A percentile compares a stretch with the other conserved stretches of the same genome.
phyloP scores from a whole-genome alignment of 2,797 vertebrate species.

The Ctenochaetus hawaiiensis region DNA sequence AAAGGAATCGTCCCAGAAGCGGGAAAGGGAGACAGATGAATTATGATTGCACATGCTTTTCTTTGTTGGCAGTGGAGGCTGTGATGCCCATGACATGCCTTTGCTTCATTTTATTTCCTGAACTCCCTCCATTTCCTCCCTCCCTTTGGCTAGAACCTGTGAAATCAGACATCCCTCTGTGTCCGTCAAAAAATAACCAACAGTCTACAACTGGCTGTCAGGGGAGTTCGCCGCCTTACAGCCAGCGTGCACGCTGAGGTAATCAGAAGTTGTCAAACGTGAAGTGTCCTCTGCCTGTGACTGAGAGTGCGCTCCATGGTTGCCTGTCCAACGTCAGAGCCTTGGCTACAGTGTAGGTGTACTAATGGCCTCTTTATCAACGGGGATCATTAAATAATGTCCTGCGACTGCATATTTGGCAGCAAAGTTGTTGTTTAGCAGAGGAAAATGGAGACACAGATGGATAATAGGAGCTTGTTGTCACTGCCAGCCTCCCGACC shows the following conservation, averaged over 20 bases:
- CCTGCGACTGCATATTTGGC: slow-evolving; percentile 51
- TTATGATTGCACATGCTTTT: slow-evolving; percentile 60
- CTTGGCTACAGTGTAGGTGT: slow-evolving; percentile 52
- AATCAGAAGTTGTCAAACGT: slow-evolving; percentile 80
- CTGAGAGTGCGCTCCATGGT: slow-evolving; percentile 24
- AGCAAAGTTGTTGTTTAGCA: slow-evolving; percentile 65
- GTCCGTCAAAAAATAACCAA: slow-evolving; percentile 72
- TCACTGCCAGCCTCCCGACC: slow-evolving; percentile 34
- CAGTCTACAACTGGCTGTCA: slow-evolving; percentile 55
- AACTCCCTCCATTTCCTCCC: slow-evolving; percentile 42
- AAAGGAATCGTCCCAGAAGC: slow-evolving; percentile 24
- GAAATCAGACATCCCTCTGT: slow-evolving; percentile 71
- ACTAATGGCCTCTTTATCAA: slow-evolving; percentile 71
- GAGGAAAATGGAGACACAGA: slow-evolving; percentile 61
- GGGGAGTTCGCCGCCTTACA: slow-evolving; percentile 68
- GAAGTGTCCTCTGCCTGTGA: slow-evolving; percentile 64
- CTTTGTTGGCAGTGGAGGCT: slow-evolving; percentile 55
- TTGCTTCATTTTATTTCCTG: slow-evolving; percentile 37
- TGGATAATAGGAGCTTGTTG: slow-evolving; percentile 51
- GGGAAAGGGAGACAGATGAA: slow-evolving; percentile 54
- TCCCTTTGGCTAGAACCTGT: slow-evolving; percentile 58
- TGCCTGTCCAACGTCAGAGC: slow-evolving; percentile 26
- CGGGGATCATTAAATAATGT: slow-evolving; percentile 63
- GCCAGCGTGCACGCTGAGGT: slow-evolving; percentile 60
- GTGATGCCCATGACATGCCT: slow-evolving; percentile 36